Conservation (phyloP, 1,140 invertebrate genomes). For the Chironomus striatipennis region DNA sequence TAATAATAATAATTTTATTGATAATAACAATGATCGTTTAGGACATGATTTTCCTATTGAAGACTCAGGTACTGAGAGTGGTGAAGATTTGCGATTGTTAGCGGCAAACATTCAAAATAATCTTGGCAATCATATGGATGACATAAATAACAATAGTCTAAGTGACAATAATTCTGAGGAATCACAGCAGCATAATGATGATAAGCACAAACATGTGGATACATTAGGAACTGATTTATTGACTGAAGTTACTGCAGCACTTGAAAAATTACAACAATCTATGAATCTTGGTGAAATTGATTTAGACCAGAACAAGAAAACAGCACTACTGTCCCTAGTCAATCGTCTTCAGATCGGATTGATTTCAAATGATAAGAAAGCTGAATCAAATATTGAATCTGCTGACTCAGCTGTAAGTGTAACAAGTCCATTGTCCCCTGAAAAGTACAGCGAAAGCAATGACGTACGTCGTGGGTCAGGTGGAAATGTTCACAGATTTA, state of each 20-base stretch:
- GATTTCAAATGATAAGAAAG: conserved; percentile 43
- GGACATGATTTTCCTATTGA: conserved; percentile 30
- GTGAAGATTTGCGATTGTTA: conserved; percentile 48
- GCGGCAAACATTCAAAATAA: conserved; percentile 31
- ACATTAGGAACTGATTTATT: conserved; percentile 47
- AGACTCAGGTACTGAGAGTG: conserved; percentile 59
- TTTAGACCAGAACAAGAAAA: conserved; percentile 46
- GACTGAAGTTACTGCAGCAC: conserved; percentile 66
- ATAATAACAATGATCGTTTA: conserved; percentile 17
- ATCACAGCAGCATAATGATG: neutral
- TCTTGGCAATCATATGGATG: conserved; percentile 33
- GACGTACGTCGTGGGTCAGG: conserved; percentile 20
- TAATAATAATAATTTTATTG: conserved; percentile 2
- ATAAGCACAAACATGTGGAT: conserved; percentile 36
- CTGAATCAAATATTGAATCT: conserved; percentile 31
- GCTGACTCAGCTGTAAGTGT: too few species aligned
- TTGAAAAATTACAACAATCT: conserved; percentile 62
- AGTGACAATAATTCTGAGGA: neutral
- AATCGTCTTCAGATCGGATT: conserved; percentile 64
- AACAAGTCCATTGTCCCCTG: too few species aligned
- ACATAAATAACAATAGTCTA: neutral
- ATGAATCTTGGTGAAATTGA: conserved; percentile 47
- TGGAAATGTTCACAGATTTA: conserved; percentile 34
- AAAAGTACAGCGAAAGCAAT: conserved; percentile 27
- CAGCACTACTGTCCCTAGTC: conserved; percentile 62